phyloP scores from a whole-genome alignment of 1,140 invertebrate species.

The Hetaerina americana region DNA sequence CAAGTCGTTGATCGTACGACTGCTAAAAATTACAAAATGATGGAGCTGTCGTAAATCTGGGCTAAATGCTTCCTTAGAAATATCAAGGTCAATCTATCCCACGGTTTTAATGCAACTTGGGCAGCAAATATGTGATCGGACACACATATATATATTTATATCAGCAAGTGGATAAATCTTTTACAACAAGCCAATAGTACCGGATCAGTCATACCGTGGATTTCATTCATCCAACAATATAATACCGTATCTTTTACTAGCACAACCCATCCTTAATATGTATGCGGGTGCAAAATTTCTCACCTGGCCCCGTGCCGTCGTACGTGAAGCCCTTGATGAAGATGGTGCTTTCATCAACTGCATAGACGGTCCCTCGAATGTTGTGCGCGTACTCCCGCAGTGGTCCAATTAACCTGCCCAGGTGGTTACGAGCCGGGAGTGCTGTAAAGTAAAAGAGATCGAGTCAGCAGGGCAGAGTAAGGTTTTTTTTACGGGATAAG shows the following conservation, averaged over 20 bases:
- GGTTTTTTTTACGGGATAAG: too few species aligned
- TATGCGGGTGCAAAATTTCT: conserved; percentile 4
- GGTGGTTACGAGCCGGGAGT: conserved; percentile 30
- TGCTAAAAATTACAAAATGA: too few species aligned
- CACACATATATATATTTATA: too few species aligned
- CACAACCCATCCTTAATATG: not conserved
- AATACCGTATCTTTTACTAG: not conserved
- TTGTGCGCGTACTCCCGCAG: conserved; percentile 54
- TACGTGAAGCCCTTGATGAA: conserved; percentile 77
- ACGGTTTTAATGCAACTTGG: too few species aligned
- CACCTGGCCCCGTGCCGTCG: conserved; percentile 63
- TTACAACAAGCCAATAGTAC: too few species aligned
- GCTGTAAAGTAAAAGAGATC: not conserved
- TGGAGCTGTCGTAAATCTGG: too few species aligned
- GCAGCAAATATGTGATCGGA: too few species aligned
- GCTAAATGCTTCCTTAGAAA: too few species aligned
- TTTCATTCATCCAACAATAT: not conserved
- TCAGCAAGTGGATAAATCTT: too few species aligned
- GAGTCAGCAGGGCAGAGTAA: too few species aligned
- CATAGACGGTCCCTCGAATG: conserved; percentile 65
- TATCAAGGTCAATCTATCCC: too few species aligned
- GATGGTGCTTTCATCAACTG: conserved; percentile 73
- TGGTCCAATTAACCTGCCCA: conserved; percentile 57
- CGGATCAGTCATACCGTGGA: not conserved
- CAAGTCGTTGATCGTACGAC: too few species aligned